Evolutionary conservation across 2,888 invertebrate genomes (phyloP).

Genomic region (Dicranocentrus wangi): DNA sequence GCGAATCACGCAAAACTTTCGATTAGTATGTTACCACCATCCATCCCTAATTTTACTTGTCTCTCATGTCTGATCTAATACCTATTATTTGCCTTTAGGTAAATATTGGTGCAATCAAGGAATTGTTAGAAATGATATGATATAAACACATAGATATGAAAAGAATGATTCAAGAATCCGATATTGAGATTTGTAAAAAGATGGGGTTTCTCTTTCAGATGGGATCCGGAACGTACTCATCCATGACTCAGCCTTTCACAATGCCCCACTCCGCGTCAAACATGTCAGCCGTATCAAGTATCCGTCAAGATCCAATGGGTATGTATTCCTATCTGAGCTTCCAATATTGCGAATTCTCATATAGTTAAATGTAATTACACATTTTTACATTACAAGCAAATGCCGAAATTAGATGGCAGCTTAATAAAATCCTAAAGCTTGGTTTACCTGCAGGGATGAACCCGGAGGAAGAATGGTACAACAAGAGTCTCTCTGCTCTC

Average conservation of each 20-base stretch:
- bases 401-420: conserved; percentile 46
- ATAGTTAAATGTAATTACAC: no score
- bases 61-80: no score
- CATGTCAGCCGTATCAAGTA: conserved; percentile 91
- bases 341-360: not conserved
- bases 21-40: no score
- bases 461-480: conserved; percentile 96
- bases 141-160: no score
- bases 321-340: conserved; percentile 74
- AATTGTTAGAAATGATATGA: no score
- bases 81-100: no score
- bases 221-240: conserved; percentile 84
- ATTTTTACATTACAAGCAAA: conserved; percentile 17
- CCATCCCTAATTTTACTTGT: no score
- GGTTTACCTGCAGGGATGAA: conserved; percentile 83
- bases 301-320: conserved; percentile 91
- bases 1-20: not conserved
- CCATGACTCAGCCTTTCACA: conserved; percentile 95
- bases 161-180: no score
- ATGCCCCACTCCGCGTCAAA: conserved; percentile 92
- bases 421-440: conserved; percentile 73
- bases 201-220: no score
- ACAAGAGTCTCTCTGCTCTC: conserved; percentile 95
- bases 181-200: no score
- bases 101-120: no score